Percentiles rank a stretch among this genome's conserved stretches.
These are phyloP conservation scores for Aspiorhynchus laticeps DNA, from an alignment of 2,113 vertebrate species.

Conservation along the genomic window DNA sequence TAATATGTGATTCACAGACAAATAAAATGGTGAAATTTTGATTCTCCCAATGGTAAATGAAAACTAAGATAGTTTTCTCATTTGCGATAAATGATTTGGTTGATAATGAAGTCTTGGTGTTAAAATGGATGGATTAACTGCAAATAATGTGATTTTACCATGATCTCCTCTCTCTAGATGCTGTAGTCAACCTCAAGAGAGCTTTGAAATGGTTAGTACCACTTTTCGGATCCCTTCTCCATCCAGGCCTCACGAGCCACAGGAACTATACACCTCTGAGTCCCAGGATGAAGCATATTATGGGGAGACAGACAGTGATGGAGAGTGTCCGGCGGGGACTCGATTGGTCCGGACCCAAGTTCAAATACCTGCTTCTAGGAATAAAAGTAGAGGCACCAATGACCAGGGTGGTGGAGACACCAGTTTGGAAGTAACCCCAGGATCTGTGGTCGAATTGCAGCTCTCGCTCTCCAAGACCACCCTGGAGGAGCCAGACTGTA, in stretches of 20 bases:
- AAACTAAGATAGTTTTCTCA: neutral
- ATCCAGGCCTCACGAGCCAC: constrained; percentile 54
- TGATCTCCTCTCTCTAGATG: constrained; percentile 38
- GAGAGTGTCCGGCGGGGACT: constrained; percentile 55
- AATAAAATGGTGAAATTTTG: neutral
- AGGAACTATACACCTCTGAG: constrained; percentile 73
- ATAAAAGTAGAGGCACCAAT: constrained; percentile 56
- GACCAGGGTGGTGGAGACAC: constrained; percentile 59
- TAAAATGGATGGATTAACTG: neutral
- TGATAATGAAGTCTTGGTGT: neutral
- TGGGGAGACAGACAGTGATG: constrained; percentile 66
- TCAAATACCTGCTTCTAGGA: constrained; percentile 58
- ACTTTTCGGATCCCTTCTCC: constrained; percentile 78
- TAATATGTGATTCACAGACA: neutral
- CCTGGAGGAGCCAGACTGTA: constrained; percentile 56
- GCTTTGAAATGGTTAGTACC: constrained; percentile 70
- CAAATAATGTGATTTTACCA: neutral
- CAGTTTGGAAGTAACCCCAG: constrained; percentile 63
- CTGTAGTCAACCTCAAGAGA: constrained; percentile 35
- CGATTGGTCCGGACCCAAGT: constrained; percentile 61
- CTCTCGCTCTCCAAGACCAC: constrained; percentile 79
- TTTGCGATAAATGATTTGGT: neutral
- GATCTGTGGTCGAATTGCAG: constrained; percentile 84
- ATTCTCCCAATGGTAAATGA: neutral
- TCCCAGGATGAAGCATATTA: constrained; percentile 68